A percentile compares a stretch with the other conserved stretches of the same genome.
Evolutionary conservation across 2,797 vertebrate species (phyloP).

Genomic region (Chaetodon trifasciatus): DNA sequence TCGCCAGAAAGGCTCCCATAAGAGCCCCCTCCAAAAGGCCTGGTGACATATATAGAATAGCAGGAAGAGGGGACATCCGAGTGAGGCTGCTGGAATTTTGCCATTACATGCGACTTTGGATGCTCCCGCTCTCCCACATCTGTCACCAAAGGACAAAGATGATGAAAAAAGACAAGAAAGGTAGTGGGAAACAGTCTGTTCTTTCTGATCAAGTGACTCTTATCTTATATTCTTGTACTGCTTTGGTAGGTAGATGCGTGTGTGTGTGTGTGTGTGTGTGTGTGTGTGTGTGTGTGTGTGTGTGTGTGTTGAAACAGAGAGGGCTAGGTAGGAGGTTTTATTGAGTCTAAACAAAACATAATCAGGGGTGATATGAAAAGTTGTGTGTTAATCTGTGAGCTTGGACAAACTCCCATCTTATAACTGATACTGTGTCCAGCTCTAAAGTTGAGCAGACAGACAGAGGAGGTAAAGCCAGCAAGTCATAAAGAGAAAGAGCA

Average conservation of each 20-base stretch:
- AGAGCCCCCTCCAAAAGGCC: slow-evolving; percentile 59
- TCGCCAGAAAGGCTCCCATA: slow-evolving; percentile 70
- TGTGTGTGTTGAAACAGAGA: neutral
- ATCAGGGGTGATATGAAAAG: neutral
- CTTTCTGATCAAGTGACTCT: slow-evolving; percentile 20
- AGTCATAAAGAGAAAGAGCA: slow-evolving; percentile 43
- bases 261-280: neutral
- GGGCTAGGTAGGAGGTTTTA: neutral
- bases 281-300: neutral
- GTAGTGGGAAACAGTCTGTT: slow-evolving; percentile 55
- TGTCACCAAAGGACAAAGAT: slow-evolving; percentile 38
- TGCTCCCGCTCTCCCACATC: slow-evolving; percentile 48
- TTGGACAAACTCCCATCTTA: slow-evolving; percentile 18
- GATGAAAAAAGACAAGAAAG: slow-evolving; percentile 13
- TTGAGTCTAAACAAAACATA: neutral
- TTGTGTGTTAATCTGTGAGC: slow-evolving; percentile 9
- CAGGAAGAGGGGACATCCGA: slow-evolving; percentile 82
- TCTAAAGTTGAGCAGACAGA: slow-evolving; percentile 17
- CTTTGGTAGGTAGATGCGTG: slow-evolving; percentile 4
- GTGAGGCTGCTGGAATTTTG: slow-evolving; percentile 64
- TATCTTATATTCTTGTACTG: neutral
- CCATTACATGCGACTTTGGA: slow-evolving; percentile 68
- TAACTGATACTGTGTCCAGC: neutral
- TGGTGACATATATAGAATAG: slow-evolving; percentile 83
- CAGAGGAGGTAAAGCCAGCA: slow-evolving; percentile 33